Evolutionary conservation across 1,140 invertebrate genomes (phyloP).

Genomic region (Pentalonia nigronervosa): DNA sequence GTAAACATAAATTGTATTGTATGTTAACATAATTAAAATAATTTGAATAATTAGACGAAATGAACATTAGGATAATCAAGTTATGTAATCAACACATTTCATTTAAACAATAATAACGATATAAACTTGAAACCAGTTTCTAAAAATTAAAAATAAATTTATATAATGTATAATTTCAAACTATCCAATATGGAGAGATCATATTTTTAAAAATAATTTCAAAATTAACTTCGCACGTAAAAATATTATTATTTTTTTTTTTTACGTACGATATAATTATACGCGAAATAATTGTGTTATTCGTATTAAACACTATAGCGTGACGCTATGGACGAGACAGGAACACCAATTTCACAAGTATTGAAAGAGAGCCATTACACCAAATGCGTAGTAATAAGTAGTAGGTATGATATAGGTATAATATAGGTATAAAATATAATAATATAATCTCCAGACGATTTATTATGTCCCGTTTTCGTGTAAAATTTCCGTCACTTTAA

Average conservation of each 20-base stretch:
- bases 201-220: background rate
- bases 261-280: slow-evolving; percentile 10
- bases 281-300: background rate
- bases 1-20: background rate
- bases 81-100: background rate
- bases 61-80: background rate
- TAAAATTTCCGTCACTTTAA: background rate
- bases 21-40: background rate
- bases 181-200: slow-evolving; percentile 3
- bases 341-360: background rate
- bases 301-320: background rate
- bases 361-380: background rate
- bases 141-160: background rate
- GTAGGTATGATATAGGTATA: background rate
- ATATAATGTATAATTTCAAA: background rate
- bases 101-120: background rate
- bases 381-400: background rate
- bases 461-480: background rate
- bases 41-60: background rate
- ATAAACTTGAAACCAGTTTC: background rate
- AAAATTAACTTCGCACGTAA: slow-evolving; percentile 10
- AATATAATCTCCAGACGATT: background rate
- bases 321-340: background rate
- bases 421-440: background rate
- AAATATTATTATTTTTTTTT: background rate